A percentile compares a stretch with the other conserved stretches of the same genome.
phyloP scores from a whole-genome alignment of 2,888 invertebrate species.

The Branchipolynoe longqiensis region DNA sequence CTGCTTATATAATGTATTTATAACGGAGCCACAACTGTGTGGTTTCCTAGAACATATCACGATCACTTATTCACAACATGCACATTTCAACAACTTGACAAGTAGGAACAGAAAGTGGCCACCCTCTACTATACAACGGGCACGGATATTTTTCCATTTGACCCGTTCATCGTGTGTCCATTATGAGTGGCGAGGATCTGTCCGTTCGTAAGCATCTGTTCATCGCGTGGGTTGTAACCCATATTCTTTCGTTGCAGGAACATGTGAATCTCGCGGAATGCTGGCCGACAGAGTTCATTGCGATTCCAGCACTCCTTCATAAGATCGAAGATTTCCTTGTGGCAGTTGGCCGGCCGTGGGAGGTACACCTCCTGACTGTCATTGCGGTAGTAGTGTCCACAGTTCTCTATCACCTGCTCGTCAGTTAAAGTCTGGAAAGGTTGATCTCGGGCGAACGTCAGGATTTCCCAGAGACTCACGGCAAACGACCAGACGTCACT shows the following conservation, averaged over 20 bases:
- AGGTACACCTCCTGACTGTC: conserved; percentile 84
- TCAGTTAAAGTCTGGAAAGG: conserved; percentile 90
- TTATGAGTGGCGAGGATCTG: not conserved
- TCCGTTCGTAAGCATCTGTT: conserved; percentile 63
- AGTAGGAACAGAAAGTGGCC: too few species aligned
- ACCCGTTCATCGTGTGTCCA: conserved; percentile 17
- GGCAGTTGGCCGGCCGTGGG: conserved; percentile 89
- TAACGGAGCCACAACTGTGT: too few species aligned
- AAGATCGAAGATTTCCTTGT: conserved; percentile 93
- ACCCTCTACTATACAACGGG: conserved; percentile 56
- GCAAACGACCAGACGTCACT: conserved; percentile 96
- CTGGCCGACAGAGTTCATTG: conserved; percentile 89
- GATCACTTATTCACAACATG: conserved; percentile 28
- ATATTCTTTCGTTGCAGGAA: conserved; percentile 86
- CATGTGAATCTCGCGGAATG: conserved; percentile 93
- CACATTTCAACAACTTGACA: conserved; percentile 5
- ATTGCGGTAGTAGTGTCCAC: conserved; percentile 89
- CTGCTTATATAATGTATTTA: too few species aligned
- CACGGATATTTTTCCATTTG: conserved; percentile 28
- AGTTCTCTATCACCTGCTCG: conserved; percentile 90
- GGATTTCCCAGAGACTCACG: conserved; percentile 92
- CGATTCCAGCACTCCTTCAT: conserved; percentile 96
- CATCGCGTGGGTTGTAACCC: conserved; percentile 81
- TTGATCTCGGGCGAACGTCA: conserved; percentile 88
- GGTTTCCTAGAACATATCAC: conserved; percentile 40